A percentile compares a stretch with the other conserved stretches of the same genome.
Evolutionary conservation across 2,113 vertebrate species (phyloP).

Genomic region (Irena cyanogastra): DNA sequence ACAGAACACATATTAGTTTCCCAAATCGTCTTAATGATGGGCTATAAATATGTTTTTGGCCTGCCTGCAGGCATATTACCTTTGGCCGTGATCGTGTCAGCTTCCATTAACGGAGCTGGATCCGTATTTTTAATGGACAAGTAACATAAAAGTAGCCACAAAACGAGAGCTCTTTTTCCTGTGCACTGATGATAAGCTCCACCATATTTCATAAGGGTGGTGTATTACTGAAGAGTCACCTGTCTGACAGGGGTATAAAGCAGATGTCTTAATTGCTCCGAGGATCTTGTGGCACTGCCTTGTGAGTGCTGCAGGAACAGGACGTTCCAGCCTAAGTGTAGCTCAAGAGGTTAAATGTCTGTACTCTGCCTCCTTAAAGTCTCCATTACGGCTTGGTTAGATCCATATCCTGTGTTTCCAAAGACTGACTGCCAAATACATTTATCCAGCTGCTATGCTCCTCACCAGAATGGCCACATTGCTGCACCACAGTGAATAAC

Average conservation of each 20-base stretch:
- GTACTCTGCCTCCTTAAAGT: not conserved
- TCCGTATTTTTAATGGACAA: not conserved
- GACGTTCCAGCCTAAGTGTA: not conserved
- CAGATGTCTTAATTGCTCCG: not conserved
- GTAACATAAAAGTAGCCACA: not conserved
- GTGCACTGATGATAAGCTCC: not conserved
- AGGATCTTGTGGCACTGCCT: not conserved
- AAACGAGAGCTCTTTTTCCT: not conserved
- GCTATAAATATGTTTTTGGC: slow-evolving; percentile 32
- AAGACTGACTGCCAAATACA: not conserved
- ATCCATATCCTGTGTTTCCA: not conserved
- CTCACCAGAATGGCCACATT: not conserved
- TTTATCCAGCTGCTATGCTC: not conserved
- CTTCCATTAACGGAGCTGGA: not conserved
- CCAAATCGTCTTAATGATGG: slow-evolving; percentile 1
- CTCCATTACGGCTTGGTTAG: not conserved
- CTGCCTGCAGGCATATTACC: not conserved
- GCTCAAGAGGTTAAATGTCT: not conserved
- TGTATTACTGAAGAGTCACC: not conserved
- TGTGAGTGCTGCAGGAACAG: not conserved
- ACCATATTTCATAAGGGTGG: not conserved
- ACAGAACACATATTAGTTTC: slow-evolving; percentile 34
- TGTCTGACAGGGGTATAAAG: not conserved
- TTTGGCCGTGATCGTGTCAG: not conserved
- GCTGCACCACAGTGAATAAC: not conserved